A percentile compares a stretch with the other conserved stretches of the same genome.
Evolutionary conservation across 2,113 vertebrate genomes (phyloP).

Genomic region (Microtus pennsylvanicus): DNA sequence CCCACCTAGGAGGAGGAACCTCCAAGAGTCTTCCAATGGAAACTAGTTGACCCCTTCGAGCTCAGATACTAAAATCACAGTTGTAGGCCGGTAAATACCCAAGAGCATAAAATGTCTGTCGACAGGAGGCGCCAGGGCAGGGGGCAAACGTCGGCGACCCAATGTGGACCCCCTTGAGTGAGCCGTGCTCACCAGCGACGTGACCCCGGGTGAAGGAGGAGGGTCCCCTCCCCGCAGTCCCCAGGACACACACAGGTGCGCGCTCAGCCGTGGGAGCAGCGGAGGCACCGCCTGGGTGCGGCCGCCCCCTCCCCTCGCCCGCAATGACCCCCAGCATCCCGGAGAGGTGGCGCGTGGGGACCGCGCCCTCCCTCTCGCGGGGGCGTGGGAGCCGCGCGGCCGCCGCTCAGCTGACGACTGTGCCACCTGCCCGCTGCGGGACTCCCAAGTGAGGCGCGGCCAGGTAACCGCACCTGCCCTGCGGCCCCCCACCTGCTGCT

Average conservation of each 20-base stretch:
- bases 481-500: slow-evolving; percentile 71
- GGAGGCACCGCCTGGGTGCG: background rate
- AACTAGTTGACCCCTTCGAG: background rate
- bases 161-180: background rate
- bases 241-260: background rate
- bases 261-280: background rate
- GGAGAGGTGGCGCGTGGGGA: background rate
- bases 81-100: background rate
- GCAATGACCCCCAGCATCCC: slow-evolving; percentile 36
- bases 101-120: background rate
- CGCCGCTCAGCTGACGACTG: background rate
- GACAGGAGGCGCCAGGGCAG: background rate
- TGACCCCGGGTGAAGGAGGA: background rate
- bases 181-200: background rate
- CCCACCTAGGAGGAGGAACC: background rate
- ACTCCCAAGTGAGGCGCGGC: background rate
- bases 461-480: slow-evolving; percentile 70
- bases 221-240: background rate
- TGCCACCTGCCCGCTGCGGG: slow-evolving; percentile 20
- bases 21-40: background rate
- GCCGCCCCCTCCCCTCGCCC: slow-evolving; percentile 4
- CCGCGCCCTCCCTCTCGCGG: background rate
- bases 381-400: background rate
- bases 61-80: background rate
- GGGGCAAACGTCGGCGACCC: background rate